Conservation (phyloP, 2,797 vertebrate genomes). For the Lepilemur ruficaudatus region DNA sequence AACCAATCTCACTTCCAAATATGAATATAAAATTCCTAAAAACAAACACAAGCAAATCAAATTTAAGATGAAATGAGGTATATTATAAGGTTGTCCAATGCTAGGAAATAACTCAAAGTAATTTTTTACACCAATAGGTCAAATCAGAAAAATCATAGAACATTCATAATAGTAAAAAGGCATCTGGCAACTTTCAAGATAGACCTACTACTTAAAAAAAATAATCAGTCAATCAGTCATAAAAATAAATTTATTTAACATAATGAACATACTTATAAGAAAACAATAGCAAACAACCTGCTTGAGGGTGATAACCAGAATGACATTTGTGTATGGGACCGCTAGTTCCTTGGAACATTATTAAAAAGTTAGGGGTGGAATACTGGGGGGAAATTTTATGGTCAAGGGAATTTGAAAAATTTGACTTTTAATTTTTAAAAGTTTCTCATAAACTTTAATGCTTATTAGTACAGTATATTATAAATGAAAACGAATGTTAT, state of each 20-base stretch:
- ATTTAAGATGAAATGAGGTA: background rate
- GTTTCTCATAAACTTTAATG: background rate
- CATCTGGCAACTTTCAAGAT: background rate
- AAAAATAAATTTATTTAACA: background rate
- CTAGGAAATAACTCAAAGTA: background rate
- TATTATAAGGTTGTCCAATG: background rate
- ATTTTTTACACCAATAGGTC: background rate
- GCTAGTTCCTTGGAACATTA: background rate
- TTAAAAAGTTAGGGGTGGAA: background rate
- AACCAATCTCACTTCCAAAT: background rate
- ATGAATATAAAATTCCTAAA: background rate
- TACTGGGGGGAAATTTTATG: background rate
- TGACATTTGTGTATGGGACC: background rate
- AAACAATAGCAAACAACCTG: background rate
- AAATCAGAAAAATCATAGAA: background rate
- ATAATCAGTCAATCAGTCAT: background rate
- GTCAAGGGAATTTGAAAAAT: background rate
- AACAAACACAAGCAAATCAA: background rate
- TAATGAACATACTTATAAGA: background rate
- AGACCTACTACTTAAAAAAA: background rate
- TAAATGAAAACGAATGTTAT: background rate
- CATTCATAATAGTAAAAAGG: background rate
- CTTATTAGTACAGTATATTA: background rate
- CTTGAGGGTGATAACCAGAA: background rate
- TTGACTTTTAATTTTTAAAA: background rate